Conservation (phyloP, 1,140 invertebrate species). For the Halyomorpha halys region DNA sequence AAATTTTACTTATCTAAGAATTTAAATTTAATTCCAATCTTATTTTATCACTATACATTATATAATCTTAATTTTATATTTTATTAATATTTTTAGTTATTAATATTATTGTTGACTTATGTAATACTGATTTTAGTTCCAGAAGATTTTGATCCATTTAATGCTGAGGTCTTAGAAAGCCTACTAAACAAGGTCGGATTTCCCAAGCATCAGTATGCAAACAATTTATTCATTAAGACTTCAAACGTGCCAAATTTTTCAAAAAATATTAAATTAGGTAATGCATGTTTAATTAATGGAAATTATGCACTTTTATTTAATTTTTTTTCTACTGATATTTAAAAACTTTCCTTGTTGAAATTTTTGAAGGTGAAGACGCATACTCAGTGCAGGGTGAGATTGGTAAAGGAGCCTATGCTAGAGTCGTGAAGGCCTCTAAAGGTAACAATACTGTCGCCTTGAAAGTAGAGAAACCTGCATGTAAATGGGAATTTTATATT, state of each 20-base stretch:
- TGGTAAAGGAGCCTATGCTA: constrained; percentile 33
- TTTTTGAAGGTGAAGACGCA: constrained; percentile 28
- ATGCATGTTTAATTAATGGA: not conserved
- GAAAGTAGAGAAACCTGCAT: constrained; percentile 54
- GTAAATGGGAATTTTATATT: constrained; percentile 73
- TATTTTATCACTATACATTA: no score
- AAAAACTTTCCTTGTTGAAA: not conserved
- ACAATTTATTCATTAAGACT: not conserved
- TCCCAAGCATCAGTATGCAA: constrained; percentile 14
- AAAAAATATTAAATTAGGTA: constrained; percentile 29
- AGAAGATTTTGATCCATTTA: constrained; percentile 19
- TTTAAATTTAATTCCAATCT: no score
- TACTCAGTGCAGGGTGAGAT: constrained; percentile 27
- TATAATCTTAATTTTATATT: no score
- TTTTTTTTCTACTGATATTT: not conserved
- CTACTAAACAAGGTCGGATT: constrained; percentile 21
- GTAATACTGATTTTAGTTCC: not conserved
- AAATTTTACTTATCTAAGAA: no score
- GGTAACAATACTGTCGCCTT: constrained; percentile 26
- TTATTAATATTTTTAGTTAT: no score
- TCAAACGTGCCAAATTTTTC: constrained; percentile 18
- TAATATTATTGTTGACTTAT: no score
- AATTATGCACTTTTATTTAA: not conserved
- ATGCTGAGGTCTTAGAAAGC: constrained; percentile 7
- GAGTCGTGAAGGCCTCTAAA: constrained; percentile 28